These are phyloP conservation scores for Synaphobranchus kaupii DNA, from an alignment of 2,797 vertebrate species.

Conservation along the genomic window DNA sequence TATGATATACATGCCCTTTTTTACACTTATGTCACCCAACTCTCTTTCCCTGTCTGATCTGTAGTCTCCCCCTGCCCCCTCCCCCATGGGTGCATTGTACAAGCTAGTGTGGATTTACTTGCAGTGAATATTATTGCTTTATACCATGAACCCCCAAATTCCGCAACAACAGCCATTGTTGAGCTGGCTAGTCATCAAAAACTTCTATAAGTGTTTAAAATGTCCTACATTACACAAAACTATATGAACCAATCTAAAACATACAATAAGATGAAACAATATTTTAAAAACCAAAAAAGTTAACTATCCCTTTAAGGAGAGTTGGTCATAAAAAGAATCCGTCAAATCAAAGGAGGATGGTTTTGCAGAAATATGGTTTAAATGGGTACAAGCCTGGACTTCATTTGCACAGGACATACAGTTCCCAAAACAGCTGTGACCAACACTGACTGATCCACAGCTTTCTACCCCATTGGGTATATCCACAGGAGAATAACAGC, in stretches of 20 bases:
- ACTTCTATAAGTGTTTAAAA: background rate
- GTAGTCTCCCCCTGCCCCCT: too few species aligned
- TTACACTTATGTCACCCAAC: too few species aligned
- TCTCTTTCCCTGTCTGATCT: too few species aligned
- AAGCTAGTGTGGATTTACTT: too few species aligned
- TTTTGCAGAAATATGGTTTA: conserved; percentile 20
- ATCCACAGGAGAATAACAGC: background rate
- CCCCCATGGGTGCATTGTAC: too few species aligned
- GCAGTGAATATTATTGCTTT: too few species aligned
- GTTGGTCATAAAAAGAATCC: conserved; percentile 2
- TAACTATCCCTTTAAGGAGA: conserved; percentile 12
- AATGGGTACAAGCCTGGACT: conserved; percentile 11
- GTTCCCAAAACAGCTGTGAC: conserved; percentile 9
- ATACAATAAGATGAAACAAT: background rate
- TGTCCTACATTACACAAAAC: background rate
- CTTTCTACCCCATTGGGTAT: background rate
- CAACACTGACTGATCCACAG: background rate
- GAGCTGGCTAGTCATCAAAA: background rate
- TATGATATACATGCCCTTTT: too few species aligned
- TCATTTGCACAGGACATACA: background rate
- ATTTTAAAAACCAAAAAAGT: conserved; percentile 27
- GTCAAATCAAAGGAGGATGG: background rate
- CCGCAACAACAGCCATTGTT: background rate
- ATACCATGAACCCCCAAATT: background rate
- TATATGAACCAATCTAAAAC: background rate